Evolutionary conservation across 2,888 invertebrate genomes (phyloP).

Genomic region (Cryptocephalus primarius): DNA sequence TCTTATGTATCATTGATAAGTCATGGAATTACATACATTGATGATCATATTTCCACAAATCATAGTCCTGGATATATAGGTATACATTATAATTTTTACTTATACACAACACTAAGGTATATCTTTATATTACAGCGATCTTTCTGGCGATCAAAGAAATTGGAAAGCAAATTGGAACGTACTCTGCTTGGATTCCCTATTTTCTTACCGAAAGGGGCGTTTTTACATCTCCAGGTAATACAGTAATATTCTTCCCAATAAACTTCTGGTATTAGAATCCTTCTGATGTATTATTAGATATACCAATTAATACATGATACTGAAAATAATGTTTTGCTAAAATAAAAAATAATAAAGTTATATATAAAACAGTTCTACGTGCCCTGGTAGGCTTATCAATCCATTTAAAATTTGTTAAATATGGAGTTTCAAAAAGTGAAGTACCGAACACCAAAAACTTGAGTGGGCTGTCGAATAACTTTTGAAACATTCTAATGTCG

Average conservation of each 20-base stretch:
- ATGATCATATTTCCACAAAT: constrained; percentile 46
- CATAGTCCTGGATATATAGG: constrained; percentile 41
- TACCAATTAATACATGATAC: too few species aligned
- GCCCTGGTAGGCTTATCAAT: too few species aligned
- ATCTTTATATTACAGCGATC: constrained; percentile 18
- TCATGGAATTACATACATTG: constrained; percentile 48
- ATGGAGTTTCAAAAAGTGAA: too few species aligned
- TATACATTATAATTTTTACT: constrained; percentile 16
- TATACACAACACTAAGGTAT: neutral
- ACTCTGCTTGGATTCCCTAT: constrained; percentile 25
- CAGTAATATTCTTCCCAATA: neutral
- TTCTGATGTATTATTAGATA: too few species aligned
- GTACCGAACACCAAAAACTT: too few species aligned
- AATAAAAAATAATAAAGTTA: too few species aligned
- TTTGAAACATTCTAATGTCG: too few species aligned
- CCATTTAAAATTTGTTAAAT: too few species aligned
- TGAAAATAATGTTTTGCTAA: too few species aligned
- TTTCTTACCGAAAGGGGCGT: constrained; percentile 14
- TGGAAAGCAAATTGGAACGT: constrained; percentile 29
- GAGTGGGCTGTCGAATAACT: too few species aligned
- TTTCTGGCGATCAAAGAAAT: constrained; percentile 22
- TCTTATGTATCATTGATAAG: constrained; percentile 36
- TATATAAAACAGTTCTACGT: too few species aligned
- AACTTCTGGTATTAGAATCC: constrained; percentile 14
- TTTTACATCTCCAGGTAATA: constrained; percentile 22